Conservation (phyloP, 2,888 invertebrate genomes). For the Ophion costatus region DNA sequence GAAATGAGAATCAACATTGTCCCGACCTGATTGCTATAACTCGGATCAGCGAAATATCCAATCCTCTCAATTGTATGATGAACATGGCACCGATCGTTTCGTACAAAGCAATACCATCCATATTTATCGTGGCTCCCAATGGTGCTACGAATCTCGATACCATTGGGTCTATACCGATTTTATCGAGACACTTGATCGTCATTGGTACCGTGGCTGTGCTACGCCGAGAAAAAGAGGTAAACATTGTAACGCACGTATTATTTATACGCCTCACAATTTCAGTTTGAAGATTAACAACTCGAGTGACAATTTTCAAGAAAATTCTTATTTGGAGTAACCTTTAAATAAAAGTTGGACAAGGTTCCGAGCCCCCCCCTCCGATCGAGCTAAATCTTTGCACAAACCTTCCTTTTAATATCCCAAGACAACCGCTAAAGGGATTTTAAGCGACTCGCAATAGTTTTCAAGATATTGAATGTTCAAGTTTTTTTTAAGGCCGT, state of each 20-base stretch:
- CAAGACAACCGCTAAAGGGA: too few species aligned
- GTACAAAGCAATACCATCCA: constrained; percentile 98
- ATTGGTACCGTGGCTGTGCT: constrained; percentile 98
- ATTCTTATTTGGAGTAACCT: background rate
- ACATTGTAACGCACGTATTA: background rate
- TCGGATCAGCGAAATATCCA: constrained; percentile 93
- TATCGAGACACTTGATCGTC: constrained; percentile 96
- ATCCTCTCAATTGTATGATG: constrained; percentile 95
- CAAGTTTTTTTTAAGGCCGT: too few species aligned
- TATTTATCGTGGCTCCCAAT: constrained; percentile 98
- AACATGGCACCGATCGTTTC: constrained; percentile 99
- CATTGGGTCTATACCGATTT: constrained; percentile 94
- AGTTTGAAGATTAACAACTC: background rate
- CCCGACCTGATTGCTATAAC: constrained; percentile 95
- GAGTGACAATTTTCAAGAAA: background rate
- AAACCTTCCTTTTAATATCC: too few species aligned
- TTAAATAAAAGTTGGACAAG: too few species aligned
- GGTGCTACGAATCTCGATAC: constrained; percentile 98
- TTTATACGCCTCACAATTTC: background rate
- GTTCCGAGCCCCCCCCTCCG: too few species aligned
- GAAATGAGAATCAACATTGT: background rate
- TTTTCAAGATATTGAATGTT: too few species aligned
- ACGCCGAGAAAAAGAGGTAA: constrained; percentile 62
- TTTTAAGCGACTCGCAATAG: background rate
- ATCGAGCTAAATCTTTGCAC: too few species aligned